phyloP scores from a whole-genome alignment of 53 echinoderm and acorn worm genomes.

The Astropecten irregularis region DNA sequence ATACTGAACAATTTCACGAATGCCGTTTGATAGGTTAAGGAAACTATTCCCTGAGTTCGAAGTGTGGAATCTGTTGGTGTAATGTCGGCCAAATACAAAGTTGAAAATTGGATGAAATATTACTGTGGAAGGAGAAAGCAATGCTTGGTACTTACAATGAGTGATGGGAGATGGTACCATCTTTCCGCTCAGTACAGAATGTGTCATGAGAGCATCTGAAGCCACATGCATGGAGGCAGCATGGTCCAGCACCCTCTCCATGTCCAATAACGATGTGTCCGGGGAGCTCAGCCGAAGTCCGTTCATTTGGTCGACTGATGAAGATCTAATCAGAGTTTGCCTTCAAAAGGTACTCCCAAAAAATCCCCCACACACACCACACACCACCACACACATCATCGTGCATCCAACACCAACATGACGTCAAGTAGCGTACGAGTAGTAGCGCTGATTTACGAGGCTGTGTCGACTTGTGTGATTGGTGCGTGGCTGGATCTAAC shows the following conservation, averaged over 20 bases:
- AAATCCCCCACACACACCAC: not conserved
- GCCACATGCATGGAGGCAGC: conserved; percentile 36
- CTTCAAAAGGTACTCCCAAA: conserved; percentile 19
- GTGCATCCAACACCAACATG: too few species aligned
- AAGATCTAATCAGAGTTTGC: conserved; percentile 32
- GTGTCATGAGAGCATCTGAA: conserved; percentile 15
- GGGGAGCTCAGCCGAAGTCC: conserved; percentile 39
- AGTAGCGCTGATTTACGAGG: conserved; percentile 24
- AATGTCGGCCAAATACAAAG: too few species aligned
- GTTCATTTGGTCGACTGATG: conserved; percentile 61
- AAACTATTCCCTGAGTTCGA: too few species aligned
- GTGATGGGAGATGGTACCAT: conserved; percentile 53
- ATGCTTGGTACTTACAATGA: conserved; percentile 58
- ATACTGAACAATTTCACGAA: too few species aligned
- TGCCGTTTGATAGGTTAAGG: too few species aligned
- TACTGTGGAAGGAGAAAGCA: too few species aligned
- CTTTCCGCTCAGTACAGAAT: conserved; percentile 38
- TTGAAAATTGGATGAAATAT: too few species aligned
- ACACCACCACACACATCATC: too few species aligned
- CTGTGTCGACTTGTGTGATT: conserved; percentile 33
- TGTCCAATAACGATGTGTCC: conserved; percentile 41
- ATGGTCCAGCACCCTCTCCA: conserved; percentile 54
- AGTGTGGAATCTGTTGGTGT: too few species aligned
- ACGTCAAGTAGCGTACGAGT: not conserved
- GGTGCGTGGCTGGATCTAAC: conserved; percentile 32